Percentiles rank a stretch among this genome's conserved stretches.
Evolutionary conservation across 92 coral and sea anemone species (phyloP).

Genomic region (Plumapathes pennacea): DNA sequence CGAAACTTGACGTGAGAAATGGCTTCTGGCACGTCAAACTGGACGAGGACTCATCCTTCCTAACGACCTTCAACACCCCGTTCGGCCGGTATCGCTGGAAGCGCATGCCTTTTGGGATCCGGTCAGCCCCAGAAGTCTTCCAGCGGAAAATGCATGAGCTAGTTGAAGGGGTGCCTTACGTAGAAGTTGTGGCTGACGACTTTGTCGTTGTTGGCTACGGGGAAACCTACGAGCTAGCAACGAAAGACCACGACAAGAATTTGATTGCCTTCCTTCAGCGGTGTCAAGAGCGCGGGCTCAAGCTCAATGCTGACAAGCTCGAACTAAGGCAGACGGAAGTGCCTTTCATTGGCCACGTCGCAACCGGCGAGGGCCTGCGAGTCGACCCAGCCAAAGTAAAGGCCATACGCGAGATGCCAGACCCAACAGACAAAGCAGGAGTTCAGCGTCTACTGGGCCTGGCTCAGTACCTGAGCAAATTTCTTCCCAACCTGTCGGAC

Average conservation of each 20-base stretch:
- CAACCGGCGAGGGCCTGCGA: slow-evolving; percentile 9
- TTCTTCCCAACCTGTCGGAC: no score
- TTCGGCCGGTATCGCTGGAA: slow-evolving; percentile 3
- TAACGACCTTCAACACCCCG: slow-evolving; percentile 12
- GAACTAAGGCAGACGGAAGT: neutral
- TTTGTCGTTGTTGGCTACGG: slow-evolving; percentile 2
- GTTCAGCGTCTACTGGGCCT: slow-evolving; percentile 8
- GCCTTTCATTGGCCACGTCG: no score
- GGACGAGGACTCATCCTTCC: slow-evolving; percentile 3
- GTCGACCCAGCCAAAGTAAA: slow-evolving; percentile 6
- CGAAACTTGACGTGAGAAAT: neutral
- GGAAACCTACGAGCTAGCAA: neutral
- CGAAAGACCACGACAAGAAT: neutral
- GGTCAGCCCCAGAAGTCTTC: neutral
- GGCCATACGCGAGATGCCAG: slow-evolving; percentile 15
- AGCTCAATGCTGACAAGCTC: neutral
- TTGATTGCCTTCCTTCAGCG: neutral
- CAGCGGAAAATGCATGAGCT: slow-evolving; percentile 7
- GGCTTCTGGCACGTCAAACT: slow-evolving; percentile 7
- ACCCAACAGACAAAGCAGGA: slow-evolving; percentile 1
- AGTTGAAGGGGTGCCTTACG: slow-evolving; percentile 2
- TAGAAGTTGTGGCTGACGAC: slow-evolving; percentile 11
- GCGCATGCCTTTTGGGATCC: slow-evolving; percentile 4
- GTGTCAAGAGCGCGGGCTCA: neutral
- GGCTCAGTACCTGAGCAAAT: neutral